A percentile compares a stretch with the other conserved stretches of the same genome.
phyloP scores from a whole-genome alignment of 2,888 invertebrate genomes.

The Nymphalis polychloros region DNA sequence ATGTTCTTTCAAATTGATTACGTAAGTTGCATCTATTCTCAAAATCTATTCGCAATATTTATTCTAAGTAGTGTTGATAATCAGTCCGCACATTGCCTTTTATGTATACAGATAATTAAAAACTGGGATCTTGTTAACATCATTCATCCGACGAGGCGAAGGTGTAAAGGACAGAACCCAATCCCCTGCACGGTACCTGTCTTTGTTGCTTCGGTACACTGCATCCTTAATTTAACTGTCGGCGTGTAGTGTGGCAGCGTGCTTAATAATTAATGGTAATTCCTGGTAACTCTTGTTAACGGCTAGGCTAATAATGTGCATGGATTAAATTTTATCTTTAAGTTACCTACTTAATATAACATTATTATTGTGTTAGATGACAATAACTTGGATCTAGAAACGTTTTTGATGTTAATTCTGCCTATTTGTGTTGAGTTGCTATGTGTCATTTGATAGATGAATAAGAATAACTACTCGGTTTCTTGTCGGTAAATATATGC shows the following conservation, averaged over 20 bases:
- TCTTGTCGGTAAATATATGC: too few species aligned
- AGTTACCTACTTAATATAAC: background rate
- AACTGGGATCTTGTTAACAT: constrained; percentile 35
- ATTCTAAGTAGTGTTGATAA: too few species aligned
- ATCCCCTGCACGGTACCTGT: constrained; percentile 34
- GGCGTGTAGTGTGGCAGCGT: constrained; percentile 36
- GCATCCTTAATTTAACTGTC: constrained; percentile 41
- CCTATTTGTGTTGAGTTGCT: too few species aligned
- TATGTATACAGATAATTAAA: background rate
- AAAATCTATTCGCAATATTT: too few species aligned
- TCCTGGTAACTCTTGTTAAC: constrained; percentile 30
- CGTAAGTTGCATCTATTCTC: background rate
- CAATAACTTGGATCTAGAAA: too few species aligned
- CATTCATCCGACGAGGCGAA: constrained; percentile 33
- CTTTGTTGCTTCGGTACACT: background rate
- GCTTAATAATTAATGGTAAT: constrained; percentile 23
- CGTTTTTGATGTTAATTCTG: too few species aligned
- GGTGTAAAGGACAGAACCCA: constrained; percentile 47
- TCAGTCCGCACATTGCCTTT: too few species aligned
- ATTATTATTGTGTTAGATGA: too few species aligned
- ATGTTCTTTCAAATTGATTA: background rate
- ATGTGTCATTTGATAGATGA: too few species aligned
- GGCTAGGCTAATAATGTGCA: background rate
- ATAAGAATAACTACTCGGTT: too few species aligned
- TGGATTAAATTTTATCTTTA: background rate